Base-by-base conservation (phyloP, 2,113 vertebrate species). In the Oceanodroma tethys region DNA sequence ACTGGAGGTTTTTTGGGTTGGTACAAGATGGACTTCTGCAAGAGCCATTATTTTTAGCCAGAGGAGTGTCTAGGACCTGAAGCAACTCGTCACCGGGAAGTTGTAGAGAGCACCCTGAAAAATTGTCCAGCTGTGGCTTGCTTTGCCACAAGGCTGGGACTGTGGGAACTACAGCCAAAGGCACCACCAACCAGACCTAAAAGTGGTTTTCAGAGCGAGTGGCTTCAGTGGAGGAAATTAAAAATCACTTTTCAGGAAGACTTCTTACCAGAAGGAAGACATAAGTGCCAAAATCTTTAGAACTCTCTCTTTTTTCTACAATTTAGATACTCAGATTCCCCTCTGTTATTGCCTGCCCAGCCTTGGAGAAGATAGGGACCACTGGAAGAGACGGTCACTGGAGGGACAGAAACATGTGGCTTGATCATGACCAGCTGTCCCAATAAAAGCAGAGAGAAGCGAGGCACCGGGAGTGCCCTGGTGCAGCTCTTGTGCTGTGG, bases 1-100 rank as follows among this genome's bases (percentile, higher is more conserved):
- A 6, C 6, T 65, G n/a, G 22, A 5, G 4, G 1, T 2, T 5
- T 50, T 25, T 7, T 4, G 23, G 10, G 16, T 62, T 82, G 13
- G 8, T 66, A 56, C 23, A 62, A 58, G 40, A 66, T 18, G 6
- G 22, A 20, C 53, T 92, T 70, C 72, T 88, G 59, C 11, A 27
- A 83, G 16, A 83, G 16, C 27, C 5, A 6, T 76, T 92, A 25
- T 30, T 73, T 84, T 70, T 36, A 25, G 42, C 17, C 0, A 1
- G 23, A 40, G 29, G 12, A 70, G 4, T 32, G 17, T 50, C 42
- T 81, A 45, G 70, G 26, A 55, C 14, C 14, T 50, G 43, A 87
- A 91, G 29, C 6, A 56, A 36, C 30, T 85, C 1, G 2, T 62
- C 55, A 43, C 6, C 1, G 3, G 16, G 34, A 95, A 55, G n/a